These are phyloP conservation scores for Pristionchus entomophagus DNA, from an alignment of 2,888 invertebrate genomes.

Conservation along the genomic window DNA sequence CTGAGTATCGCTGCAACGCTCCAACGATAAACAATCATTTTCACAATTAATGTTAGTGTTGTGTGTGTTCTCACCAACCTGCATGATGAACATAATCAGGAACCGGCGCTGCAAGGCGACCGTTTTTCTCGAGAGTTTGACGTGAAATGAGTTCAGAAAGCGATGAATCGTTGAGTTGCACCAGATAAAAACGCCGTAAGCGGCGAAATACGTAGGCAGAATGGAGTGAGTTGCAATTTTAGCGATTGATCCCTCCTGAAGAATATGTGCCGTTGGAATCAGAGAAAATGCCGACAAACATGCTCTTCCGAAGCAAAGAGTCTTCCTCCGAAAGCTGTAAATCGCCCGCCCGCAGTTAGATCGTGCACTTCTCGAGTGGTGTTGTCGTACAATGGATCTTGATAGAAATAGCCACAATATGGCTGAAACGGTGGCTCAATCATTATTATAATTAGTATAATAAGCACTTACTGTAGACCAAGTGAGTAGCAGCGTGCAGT, in stretches of 20 bases:
- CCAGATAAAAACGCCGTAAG: background rate
- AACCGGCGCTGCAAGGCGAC: constrained; percentile 1
- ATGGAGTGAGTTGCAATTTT: background rate
- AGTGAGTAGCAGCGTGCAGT: background rate
- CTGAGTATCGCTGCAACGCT: no score
- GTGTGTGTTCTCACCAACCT: no score
- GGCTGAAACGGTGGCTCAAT: no score
- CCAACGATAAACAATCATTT: no score
- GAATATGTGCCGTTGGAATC: background rate
- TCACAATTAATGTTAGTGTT: no score
- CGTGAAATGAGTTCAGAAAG: background rate
- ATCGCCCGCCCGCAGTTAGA: background rate
- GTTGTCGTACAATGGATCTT: background rate
- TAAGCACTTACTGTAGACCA: background rate
- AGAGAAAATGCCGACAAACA: background rate
- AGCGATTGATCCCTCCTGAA: background rate
- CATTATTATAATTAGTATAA: background rate
- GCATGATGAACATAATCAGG: background rate
- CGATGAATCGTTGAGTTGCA: constrained; percentile 7
- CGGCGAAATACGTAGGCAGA: constrained; percentile 19
- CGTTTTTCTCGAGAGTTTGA: background rate
- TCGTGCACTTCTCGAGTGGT: background rate
- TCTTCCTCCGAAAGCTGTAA: background rate
- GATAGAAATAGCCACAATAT: constrained; percentile 6
- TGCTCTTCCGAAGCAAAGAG: background rate